Percentiles rank a stretch among this genome's conserved stretches.
These are phyloP conservation scores for Gymnarchus niloticus DNA, from an alignment of 2,113 vertebrate species.

Conservation along the genomic window DNA sequence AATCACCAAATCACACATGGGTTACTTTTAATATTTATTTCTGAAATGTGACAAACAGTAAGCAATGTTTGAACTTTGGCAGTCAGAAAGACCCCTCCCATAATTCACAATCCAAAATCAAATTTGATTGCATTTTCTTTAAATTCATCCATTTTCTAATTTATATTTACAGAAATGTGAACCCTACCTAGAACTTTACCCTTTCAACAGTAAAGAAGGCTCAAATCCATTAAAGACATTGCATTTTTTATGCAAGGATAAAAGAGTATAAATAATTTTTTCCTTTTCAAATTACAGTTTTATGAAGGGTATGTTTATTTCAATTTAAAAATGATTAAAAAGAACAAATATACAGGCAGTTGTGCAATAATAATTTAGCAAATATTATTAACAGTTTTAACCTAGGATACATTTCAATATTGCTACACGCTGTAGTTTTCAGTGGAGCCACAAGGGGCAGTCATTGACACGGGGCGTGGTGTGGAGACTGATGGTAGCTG, in stretches of 20 bases:
- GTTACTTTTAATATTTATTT: conserved; percentile 62
- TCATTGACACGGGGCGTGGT: background rate
- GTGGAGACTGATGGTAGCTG: background rate
- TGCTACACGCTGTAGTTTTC: conserved; percentile 43
- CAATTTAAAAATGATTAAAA: conserved; percentile 41
- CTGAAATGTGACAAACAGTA: conserved; percentile 63
- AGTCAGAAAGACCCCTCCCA: conserved; percentile 30
- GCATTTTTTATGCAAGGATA: conserved; percentile 51
- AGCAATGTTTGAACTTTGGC: conserved; percentile 53
- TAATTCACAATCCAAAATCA: conserved; percentile 28
- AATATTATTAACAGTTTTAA: conserved; percentile 52
- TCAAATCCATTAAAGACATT: conserved; percentile 54
- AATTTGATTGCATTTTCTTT: conserved; percentile 32
- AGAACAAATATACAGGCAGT: conserved; percentile 54
- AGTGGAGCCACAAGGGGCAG: background rate
- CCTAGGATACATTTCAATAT: conserved; percentile 50
- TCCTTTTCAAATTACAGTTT: conserved; percentile 45
- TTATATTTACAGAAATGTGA: conserved; percentile 55
- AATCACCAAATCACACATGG: background rate
- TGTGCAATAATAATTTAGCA: conserved; percentile 53
- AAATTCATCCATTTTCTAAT: conserved; percentile 39
- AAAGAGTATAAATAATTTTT: conserved; percentile 50
- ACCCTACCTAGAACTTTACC: conserved; percentile 50
- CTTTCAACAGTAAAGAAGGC: conserved; percentile 47
- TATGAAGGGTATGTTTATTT: conserved; percentile 25